Evolutionary conservation across 2,888 invertebrate genomes (phyloP), one percentile per base, ranked within the genome.

Genomic region (Phrixothrix hirtus): DNA sequence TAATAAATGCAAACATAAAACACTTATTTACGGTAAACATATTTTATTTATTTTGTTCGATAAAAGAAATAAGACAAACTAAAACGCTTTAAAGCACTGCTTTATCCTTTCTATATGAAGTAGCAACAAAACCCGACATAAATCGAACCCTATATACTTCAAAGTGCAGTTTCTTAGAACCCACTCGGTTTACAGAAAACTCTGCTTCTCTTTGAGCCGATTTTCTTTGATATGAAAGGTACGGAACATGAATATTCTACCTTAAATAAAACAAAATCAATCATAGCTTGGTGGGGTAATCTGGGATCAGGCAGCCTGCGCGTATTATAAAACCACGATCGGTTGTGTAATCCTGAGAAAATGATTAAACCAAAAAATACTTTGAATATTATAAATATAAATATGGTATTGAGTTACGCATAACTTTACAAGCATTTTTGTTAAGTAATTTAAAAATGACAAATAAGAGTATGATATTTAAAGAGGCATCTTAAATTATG

Each of bases 141-240:
- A 54, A 54, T 54, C 48, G 54, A 48, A 48, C 47, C 54, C 52
- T 52, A 52, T 48, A 48, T 48, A 48, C 47, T 55, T 55, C 54
- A 49, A 55, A 55, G 54, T 49, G 41, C 44, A 48, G 53, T 30
- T 41, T 31, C 29, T 39, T 32, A 41, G 46, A 46, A 34, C 52
- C 31, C 48, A 47, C 34, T 48, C 41, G 17, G 41, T 52, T 36
- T 52, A 46, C 34, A 47, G 37, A 53, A 53, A 53, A 58, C 41
- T 56, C 47, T 51, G 54, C 56, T 63, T 55, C 56, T 51, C 61
- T 66, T 67, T 67, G 66, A 67, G 62, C 63, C 61, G 64, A 66
- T 67, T 67, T 67, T 58, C 65, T 64, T 64, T 65, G 65, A 67
- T 65, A 64, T 58, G 62, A 60, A 66, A 65, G 58, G 64, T 60